Percentiles rank a stretch among this genome's conserved stretches.
Evolutionary conservation across 2,113 vertebrate genomes (phyloP).

Genomic region (Macquaria australasica): DNA sequence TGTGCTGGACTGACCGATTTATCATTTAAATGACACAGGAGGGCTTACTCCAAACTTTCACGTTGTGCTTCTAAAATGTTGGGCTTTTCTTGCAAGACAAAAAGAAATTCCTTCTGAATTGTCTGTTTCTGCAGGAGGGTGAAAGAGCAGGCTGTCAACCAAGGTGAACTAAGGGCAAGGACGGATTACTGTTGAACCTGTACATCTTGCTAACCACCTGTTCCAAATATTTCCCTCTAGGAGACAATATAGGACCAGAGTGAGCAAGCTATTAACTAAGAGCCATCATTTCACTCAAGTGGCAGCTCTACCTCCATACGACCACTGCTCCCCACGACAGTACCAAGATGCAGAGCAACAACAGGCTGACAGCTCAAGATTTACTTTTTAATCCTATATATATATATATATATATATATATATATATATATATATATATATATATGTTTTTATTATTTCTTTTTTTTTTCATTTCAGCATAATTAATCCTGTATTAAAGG

Average conservation of each 20-base stretch:
- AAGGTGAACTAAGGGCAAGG: background rate
- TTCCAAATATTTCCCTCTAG: background rate
- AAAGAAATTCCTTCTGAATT: background rate
- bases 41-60: constrained; percentile 15
- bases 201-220: constrained; percentile 13
- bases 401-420: background rate
- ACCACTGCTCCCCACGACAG: background rate
- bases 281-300: constrained; percentile 5
- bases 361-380: too few relatives aligned
- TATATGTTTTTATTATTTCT: too few relatives aligned
- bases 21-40: constrained; percentile 25
- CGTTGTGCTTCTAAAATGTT: background rate
- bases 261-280: background rate
- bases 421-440: too few relatives aligned
- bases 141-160: background rate
- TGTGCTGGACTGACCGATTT: constrained; percentile 8
- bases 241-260: background rate
- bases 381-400: background rate
- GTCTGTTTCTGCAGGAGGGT: background rate
- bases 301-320: background rate
- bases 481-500: too few relatives aligned
- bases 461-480: too few relatives aligned
- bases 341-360: background rate
- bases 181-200: constrained; percentile 14
- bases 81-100: background rate